phyloP scores from a whole-genome alignment of 2,888 invertebrate species.

The Trichacis sp. region DNA sequence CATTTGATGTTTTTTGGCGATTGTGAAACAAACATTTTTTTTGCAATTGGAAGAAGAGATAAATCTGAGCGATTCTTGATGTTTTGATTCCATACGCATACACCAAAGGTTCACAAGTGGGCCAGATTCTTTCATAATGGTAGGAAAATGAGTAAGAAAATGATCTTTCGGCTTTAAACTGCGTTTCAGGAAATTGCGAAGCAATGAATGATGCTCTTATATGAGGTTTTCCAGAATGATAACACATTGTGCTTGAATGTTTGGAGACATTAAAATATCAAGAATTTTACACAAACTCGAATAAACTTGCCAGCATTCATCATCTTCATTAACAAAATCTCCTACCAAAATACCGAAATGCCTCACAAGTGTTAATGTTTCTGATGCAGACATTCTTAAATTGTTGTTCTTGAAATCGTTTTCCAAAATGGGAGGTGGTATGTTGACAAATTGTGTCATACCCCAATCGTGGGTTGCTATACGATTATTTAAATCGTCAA shows the following conservation, averaged over 20 bases:
- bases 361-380: not conserved
- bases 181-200: not conserved
- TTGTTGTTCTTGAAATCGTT: not conserved
- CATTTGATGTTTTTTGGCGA: not conserved
- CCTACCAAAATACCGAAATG: not conserved
- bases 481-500: constrained; percentile 6
- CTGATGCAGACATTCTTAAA: not conserved
- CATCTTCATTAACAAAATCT: not conserved
- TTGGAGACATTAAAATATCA: not conserved
- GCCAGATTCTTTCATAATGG: not conserved
- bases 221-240: not conserved
- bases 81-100: not conserved
- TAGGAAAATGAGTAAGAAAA: not conserved
- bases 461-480: not conserved
- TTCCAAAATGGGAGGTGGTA: not conserved
- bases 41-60: not conserved
- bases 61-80: not conserved
- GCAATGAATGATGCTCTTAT: not conserved
- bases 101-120: not conserved
- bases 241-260: constrained; percentile 1
- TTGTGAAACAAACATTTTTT: not conserved
- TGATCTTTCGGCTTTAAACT: not conserved
- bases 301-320: not conserved
- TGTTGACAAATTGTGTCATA: constrained; percentile 2
- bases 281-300: not conserved